phyloP scores from a whole-genome alignment of 2,797 vertebrate genomes.

The Columba guinea region DNA sequence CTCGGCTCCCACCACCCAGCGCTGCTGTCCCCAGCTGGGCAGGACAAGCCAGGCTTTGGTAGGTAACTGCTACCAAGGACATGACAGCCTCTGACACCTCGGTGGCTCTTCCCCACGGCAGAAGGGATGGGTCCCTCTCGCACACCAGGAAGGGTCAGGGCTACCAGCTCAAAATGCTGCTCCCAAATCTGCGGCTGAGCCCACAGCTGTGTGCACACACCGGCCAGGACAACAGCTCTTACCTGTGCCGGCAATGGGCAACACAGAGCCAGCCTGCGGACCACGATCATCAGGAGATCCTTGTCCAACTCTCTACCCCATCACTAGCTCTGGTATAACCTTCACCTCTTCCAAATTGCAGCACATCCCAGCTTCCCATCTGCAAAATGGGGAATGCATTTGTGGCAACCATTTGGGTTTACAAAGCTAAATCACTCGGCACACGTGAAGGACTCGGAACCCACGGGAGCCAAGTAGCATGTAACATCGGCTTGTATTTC shows the following conservation, averaged over 20 bases:
- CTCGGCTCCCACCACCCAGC: background rate
- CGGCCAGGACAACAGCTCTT: background rate
- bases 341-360: background rate
- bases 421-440: background rate
- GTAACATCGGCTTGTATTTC: background rate
- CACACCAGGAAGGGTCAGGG: background rate
- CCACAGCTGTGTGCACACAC: background rate
- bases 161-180: background rate
- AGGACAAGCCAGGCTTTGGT: background rate
- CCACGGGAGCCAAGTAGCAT: background rate
- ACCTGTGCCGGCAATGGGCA: fast-evolving
- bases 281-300: background rate
- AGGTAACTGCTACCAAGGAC: background rate
- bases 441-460: fast-evolving
- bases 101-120: fast-evolving
- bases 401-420: background rate
- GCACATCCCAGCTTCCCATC: background rate
- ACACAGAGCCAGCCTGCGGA: background rate
- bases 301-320: fast-evolving
- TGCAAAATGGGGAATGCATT: background rate
- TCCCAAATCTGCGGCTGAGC: background rate
- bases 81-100: background rate
- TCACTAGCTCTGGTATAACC: background rate
- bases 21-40: background rate
- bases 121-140: fast-evolving